phyloP scores from a whole-genome alignment of 2,888 invertebrate genomes.

The Cyclophora albipunctata region DNA sequence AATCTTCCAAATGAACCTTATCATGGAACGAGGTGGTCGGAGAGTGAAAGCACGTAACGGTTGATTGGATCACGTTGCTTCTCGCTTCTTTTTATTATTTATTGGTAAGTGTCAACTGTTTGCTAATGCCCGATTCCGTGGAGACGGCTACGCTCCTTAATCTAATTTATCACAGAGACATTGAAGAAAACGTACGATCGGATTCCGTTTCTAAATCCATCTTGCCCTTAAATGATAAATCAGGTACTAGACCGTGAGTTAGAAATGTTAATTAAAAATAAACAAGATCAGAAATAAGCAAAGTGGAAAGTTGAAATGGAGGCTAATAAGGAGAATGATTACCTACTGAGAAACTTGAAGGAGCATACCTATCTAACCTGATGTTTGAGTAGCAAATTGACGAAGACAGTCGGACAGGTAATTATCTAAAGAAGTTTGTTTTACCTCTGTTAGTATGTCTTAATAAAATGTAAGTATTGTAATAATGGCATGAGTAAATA shows the following conservation, averaged over 20 bases:
- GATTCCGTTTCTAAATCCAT: conserved; percentile 15
- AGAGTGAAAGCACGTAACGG: conserved; percentile 64
- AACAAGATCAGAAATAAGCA: conserved; percentile 15
- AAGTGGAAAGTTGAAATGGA: conserved; percentile 16
- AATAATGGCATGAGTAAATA: too few species aligned
- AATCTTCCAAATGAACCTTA: conserved; percentile 33
- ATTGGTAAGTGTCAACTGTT: conserved; percentile 46
- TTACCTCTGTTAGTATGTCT: too few species aligned
- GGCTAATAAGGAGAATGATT: conserved; percentile 15
- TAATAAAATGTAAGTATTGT: not conserved
- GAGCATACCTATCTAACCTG: conserved; percentile 3
- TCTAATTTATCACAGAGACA: conserved; percentile 23
- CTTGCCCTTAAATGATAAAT: conserved; percentile 16
- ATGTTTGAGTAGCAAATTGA: conserved; percentile 6
- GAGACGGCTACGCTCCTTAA: conserved; percentile 31
- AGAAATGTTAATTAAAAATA: conserved; percentile 19
- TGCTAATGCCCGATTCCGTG: conserved; percentile 38
- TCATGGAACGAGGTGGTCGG: conserved; percentile 31
- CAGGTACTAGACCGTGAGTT: conserved; percentile 15
- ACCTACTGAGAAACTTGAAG: conserved; percentile 2
- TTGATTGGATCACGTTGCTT: conserved; percentile 48
- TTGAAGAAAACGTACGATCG: conserved; percentile 7
- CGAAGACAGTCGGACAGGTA: too few species aligned
- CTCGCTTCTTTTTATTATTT: conserved; percentile 35
- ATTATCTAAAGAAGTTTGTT: too few species aligned